A percentile compares a stretch with the other conserved stretches of the same genome.
Evolutionary conservation across 2,113 vertebrate species (phyloP).

Genomic region (Lutjanus erythropterus): DNA sequence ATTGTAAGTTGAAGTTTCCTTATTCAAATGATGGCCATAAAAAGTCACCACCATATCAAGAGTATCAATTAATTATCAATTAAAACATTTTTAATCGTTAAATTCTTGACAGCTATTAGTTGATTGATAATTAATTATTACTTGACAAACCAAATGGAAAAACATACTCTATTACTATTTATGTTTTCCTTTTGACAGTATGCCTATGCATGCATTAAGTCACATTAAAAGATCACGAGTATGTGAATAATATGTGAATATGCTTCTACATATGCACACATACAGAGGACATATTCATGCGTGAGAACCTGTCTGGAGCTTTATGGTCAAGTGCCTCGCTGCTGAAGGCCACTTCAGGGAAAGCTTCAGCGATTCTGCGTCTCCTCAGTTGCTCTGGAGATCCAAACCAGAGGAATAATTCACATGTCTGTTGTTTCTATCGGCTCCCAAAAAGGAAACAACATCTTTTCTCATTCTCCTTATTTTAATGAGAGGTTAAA

Average conservation of each 20-base stretch:
- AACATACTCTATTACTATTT: too few relatives aligned
- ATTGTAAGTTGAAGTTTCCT: too few relatives aligned
- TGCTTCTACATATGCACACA: background rate
- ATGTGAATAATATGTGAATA: background rate
- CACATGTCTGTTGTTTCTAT: background rate
- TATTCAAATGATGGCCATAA: too few relatives aligned
- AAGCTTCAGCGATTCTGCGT: background rate
- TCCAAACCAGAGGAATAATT: slow-evolving; percentile 1
- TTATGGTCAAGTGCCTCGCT: background rate
- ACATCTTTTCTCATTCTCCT: background rate
- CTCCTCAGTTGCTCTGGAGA: background rate
- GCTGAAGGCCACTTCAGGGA: background rate
- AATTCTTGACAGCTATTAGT: too few relatives aligned
- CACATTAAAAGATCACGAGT: background rate
- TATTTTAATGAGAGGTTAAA: background rate
- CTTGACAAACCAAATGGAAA: background rate
- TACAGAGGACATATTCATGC: background rate
- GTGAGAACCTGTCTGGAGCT: background rate
- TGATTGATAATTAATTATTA: background rate
- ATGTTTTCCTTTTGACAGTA: background rate
- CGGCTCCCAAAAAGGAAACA: background rate
- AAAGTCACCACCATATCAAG: too few relatives aligned
- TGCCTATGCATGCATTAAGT: too few relatives aligned
- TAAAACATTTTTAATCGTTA: too few relatives aligned
- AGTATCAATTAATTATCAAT: too few relatives aligned